Evolutionary conservation across 2,113 vertebrate species (phyloP).

Genomic region (Macaca nemestrina): DNA sequence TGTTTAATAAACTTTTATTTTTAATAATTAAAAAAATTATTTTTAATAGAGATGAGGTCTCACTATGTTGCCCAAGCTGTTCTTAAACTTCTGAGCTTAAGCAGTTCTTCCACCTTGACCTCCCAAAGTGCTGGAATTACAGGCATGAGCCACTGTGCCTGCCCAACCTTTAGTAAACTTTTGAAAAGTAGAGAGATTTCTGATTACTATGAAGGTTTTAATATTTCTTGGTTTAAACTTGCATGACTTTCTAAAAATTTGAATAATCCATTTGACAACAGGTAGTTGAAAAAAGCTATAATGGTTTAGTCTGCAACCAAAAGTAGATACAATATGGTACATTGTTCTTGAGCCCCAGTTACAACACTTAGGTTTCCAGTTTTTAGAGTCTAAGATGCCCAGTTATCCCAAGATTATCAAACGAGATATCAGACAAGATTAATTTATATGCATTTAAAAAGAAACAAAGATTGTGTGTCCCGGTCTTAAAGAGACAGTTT

Average conservation of each 20-base stretch:
- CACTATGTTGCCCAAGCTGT: too few species aligned
- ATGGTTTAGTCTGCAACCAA: not conserved
- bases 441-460: not conserved
- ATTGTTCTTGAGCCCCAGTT: conserved; percentile 28
- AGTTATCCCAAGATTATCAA: conserved; percentile 3
- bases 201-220: conserved; percentile 27
- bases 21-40: too few species aligned
- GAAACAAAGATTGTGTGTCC: not conserved
- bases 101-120: too few species aligned
- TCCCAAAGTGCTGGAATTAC: too few species aligned
- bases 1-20: not conserved
- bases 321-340: not conserved
- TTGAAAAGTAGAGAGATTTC: not conserved
- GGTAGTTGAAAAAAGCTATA: not conserved
- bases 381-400: not conserved
- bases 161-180: not conserved
- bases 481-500: conserved; percentile 1
- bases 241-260: conserved; percentile 20
- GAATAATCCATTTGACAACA: not conserved
- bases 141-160: too few species aligned
- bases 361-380: not conserved
- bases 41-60: too few species aligned
- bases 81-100: too few species aligned
- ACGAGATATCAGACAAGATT: not conserved
- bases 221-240: not conserved